Percentiles rank a stretch among this genome's conserved stretches.
Conservation (phyloP, 1,140 invertebrate genomes). For the Drosophila murphyi region DNA sequence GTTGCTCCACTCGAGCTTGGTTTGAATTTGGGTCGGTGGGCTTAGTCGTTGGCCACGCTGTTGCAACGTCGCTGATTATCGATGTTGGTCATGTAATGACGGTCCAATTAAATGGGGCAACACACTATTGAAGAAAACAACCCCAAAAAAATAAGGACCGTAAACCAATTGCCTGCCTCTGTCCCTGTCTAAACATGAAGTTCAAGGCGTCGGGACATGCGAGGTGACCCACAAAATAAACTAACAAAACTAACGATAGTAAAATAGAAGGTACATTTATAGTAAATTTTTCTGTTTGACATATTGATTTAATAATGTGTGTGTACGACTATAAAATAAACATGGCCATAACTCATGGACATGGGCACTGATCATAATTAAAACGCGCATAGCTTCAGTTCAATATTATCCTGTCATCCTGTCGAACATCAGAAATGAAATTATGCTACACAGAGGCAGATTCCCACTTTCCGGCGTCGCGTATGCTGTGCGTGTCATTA, state of each 20-base stretch:
- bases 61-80: slow-evolving; percentile 32
- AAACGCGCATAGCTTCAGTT: slow-evolving; percentile 20
- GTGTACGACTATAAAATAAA: slow-evolving; percentile 18
- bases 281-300: slow-evolving; percentile 1
- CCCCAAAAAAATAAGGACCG: slow-evolving; percentile 24
- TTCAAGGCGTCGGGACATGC: slow-evolving; percentile 58
- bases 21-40: slow-evolving; percentile 37
- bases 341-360: slow-evolving; percentile 7
- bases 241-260: slow-evolving; percentile 32
- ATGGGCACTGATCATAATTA: slow-evolving; percentile 56
- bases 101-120: slow-evolving; percentile 40
- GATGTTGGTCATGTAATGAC: slow-evolving; percentile 33
- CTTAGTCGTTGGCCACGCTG: slow-evolving; percentile 21
- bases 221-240: slow-evolving; percentile 30
- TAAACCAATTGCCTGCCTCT: slow-evolving; percentile 27
- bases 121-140: slow-evolving; percentile 9
- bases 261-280: slow-evolving; percentile 10
- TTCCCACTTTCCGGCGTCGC: slow-evolving; percentile 25
- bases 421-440: slow-evolving; percentile 45
- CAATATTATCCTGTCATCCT: slow-evolving; percentile 38
- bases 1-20: neutral
- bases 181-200: slow-evolving; percentile 44
- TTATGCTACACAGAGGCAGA: slow-evolving; percentile 15
- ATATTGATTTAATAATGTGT: slow-evolving; percentile 65
- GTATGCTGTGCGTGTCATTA: slow-evolving; percentile 58